Conservation (phyloP, 2,113 vertebrate species). For the Gyps fulvus region DNA sequence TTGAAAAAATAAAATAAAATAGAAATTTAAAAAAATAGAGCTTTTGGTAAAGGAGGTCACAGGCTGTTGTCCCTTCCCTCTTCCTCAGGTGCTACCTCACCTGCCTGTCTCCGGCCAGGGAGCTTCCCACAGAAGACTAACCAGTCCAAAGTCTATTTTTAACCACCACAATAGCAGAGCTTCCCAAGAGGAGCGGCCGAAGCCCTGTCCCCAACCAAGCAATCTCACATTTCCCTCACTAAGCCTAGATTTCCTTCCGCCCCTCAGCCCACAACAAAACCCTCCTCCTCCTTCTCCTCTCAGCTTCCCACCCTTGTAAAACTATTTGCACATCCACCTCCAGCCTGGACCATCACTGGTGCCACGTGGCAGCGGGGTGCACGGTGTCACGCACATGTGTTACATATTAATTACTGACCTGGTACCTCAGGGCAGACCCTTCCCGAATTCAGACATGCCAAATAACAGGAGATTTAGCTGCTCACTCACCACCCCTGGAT, state of each 20-base stretch:
- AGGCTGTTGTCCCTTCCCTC: neutral
- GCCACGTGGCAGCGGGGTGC: neutral
- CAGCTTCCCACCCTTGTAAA: neutral
- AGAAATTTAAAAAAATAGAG: neutral
- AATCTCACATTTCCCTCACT: constrained; percentile 45
- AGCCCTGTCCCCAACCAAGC: constrained; percentile 30
- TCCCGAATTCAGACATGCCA: neutral
- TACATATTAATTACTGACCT: neutral
- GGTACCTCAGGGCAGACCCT: neutral
- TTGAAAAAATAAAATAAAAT: neutral
- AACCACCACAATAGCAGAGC: constrained; percentile 45
- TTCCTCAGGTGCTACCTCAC: neutral
- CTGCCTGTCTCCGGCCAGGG: neutral
- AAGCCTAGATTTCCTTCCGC: constrained; percentile 40
- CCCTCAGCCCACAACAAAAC: constrained; percentile 10
- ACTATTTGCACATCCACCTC: neutral
- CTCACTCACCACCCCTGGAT: neutral
- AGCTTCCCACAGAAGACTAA: neutral
- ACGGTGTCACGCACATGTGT: neutral
- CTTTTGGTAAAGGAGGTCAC: neutral
- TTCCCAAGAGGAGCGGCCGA: neutral
- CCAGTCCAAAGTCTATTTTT: constrained; percentile 49
- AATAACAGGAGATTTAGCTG: neutral
- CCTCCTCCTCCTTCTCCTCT: neutral
- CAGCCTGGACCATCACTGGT: neutral